A percentile compares a stretch with the other conserved stretches of the same genome.
These are phyloP conservation scores for Chinchilla lanigera DNA, from an alignment of 2,113 vertebrate species.

Conservation along the genomic window DNA sequence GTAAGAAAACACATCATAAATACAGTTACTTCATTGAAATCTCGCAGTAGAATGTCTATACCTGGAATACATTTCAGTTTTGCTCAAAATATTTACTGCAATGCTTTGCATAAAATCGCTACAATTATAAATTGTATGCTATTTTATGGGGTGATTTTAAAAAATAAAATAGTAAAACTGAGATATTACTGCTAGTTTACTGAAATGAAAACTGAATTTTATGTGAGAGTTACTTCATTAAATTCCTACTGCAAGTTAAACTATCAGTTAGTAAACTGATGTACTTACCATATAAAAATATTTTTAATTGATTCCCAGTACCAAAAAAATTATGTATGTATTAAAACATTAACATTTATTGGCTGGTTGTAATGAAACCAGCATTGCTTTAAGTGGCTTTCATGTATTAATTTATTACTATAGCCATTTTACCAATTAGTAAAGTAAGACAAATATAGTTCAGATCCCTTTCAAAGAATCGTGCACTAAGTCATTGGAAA, in stretches of 20 bases:
- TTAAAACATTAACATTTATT: not conserved
- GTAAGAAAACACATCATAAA: not conserved
- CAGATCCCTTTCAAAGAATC: not conserved
- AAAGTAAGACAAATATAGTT: not conserved
- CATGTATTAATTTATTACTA: not conserved
- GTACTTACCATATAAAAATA: not conserved
- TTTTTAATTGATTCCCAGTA: not conserved
- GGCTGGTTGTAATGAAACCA: not conserved
- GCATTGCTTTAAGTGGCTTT: not conserved
- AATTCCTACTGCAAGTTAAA: not conserved
- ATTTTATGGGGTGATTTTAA: not conserved
- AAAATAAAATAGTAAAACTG: not conserved
- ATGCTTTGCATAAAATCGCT: not conserved
- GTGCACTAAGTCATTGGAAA: not conserved
- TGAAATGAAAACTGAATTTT: conserved; percentile 14
- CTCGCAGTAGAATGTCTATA: not conserved
- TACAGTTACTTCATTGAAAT: not conserved
- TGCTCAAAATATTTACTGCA: not conserved
- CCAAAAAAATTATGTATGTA: not conserved
- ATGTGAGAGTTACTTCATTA: not conserved
- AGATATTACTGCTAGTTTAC: not conserved
- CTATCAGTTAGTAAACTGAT: not conserved
- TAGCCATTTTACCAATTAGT: not conserved
- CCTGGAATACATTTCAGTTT: not conserved
- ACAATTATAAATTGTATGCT: not conserved